Evolutionary conservation across 2,888 invertebrate species (phyloP).

Genomic region (Endomychus coccineus): DNA sequence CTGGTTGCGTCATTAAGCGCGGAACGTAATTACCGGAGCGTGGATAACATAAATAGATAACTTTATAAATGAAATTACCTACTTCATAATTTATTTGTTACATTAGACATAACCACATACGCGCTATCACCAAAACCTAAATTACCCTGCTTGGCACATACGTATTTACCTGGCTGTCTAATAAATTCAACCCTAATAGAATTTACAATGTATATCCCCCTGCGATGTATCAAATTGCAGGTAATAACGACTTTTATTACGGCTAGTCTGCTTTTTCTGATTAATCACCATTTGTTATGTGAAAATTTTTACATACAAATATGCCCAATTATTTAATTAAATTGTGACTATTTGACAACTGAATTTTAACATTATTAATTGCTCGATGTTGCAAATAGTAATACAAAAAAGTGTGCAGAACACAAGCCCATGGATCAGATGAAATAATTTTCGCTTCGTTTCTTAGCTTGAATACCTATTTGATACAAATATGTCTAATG

Average conservation of each 20-base stretch:
- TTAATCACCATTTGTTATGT: too few species aligned
- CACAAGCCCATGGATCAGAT: too few species aligned
- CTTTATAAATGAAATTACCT: conserved; percentile 15
- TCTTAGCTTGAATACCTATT: too few species aligned
- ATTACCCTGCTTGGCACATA: conserved; percentile 7
- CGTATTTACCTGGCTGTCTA: conserved; percentile 7
- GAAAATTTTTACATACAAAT: too few species aligned
- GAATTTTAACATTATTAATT: too few species aligned
- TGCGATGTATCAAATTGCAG: conserved; percentile 3
- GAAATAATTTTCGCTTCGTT: too few species aligned
- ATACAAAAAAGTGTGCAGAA: too few species aligned
- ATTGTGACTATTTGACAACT: too few species aligned
- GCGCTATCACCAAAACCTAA: conserved; percentile 6
- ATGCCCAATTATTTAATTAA: too few species aligned
- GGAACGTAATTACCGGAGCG: conserved; percentile 21
- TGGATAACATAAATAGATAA: conserved; percentile 24
- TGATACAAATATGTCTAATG: too few species aligned
- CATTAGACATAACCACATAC: conserved; percentile 8
- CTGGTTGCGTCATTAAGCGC: conserved; percentile 11
- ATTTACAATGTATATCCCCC: conserved; percentile 1
- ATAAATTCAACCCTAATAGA: conserved; percentile 4
- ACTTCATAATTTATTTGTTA: conserved; percentile 12
- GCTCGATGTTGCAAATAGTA: too few species aligned
- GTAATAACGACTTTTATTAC: conserved; percentile 5
- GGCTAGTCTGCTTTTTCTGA: too few species aligned